Conservation (phyloP, 2,113 vertebrate species). For the Equus quagga region DNA sequence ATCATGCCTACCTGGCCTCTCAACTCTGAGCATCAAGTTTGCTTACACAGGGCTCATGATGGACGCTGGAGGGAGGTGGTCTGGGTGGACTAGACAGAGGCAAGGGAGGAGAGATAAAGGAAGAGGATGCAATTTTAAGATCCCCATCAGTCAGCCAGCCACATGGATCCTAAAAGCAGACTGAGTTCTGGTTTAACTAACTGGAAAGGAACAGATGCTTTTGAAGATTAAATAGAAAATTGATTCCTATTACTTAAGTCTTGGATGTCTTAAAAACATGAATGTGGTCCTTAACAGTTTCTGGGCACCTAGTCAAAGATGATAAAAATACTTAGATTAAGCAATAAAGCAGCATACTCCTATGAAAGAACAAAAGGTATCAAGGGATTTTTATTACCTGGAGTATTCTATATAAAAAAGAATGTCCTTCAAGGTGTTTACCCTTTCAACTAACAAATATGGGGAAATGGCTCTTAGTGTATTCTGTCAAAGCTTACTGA, state of each 20-base stretch:
- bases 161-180: not conserved
- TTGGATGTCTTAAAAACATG: conserved; percentile 11
- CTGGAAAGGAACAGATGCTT: conserved; percentile 29
- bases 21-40: not conserved
- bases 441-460: not conserved
- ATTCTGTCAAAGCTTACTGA: not conserved
- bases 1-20: not conserved
- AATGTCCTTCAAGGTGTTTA: not conserved
- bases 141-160: not conserved
- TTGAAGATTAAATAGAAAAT: conserved; percentile 39
- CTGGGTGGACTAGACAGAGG: not conserved
- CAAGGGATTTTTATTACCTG: not conserved
- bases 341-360: not conserved
- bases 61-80: too few relatives aligned
- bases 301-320: conserved; percentile 29
- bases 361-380: not conserved
- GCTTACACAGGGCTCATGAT: not conserved
- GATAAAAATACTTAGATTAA: not conserved
- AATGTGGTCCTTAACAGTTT: not conserved
- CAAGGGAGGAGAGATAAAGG: not conserved
- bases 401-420: not conserved
- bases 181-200: not conserved
- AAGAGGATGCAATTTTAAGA: not conserved
- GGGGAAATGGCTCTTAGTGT: not conserved
- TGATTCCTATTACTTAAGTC: conserved; percentile 30